A percentile compares a stretch with the other conserved stretches of the same genome.
Conservation (phyloP, 2,888 invertebrate genomes). For the Caenorhabditis drosophilae region DNA sequence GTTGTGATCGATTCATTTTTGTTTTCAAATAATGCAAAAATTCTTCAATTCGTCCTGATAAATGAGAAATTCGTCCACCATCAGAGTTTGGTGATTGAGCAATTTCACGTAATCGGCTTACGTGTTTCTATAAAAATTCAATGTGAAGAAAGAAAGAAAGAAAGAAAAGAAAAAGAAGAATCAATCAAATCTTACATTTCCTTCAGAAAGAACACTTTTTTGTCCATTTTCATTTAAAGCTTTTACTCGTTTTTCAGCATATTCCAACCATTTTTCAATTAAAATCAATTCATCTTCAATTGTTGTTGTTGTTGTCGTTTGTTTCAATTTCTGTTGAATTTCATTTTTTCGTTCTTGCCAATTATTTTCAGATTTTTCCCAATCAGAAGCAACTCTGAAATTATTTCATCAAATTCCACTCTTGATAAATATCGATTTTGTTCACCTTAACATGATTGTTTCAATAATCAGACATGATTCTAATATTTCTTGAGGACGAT, state of each 20-base stretch:
- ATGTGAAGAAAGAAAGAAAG: background rate
- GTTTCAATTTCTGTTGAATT: background rate
- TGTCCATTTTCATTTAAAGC: constrained; percentile 51
- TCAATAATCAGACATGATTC: constrained; percentile 72
- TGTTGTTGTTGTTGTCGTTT: constrained; percentile 17
- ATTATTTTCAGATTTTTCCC: constrained; percentile 56
- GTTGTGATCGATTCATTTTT: constrained; percentile 38
- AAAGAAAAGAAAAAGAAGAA: too few relatives aligned
- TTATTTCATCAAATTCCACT: too few relatives aligned
- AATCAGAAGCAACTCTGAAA: constrained; percentile 50
- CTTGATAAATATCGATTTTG: background rate
- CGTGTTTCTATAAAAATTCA: constrained; percentile 23
- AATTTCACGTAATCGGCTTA: constrained; percentile 28
- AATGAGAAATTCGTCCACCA: constrained; percentile 42
- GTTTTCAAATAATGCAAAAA: constrained; percentile 55
- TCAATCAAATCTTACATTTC: constrained; percentile 40
- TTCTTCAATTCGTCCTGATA: constrained; percentile 48
- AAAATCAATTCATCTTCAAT: constrained; percentile 36
- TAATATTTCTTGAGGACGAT: constrained; percentile 71
- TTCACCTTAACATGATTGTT: constrained; percentile 60
- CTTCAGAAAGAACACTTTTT: constrained; percentile 39
- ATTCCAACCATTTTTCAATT: constrained; percentile 49
- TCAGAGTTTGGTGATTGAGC: constrained; percentile 26
- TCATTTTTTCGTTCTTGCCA: constrained; percentile 43
- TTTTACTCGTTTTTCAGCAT: constrained; percentile 45